Percentiles rank a stretch among this genome's conserved stretches.
Evolutionary conservation across 2,113 vertebrate species (phyloP).

Genomic region (Erinaceus europaeus): DNA sequence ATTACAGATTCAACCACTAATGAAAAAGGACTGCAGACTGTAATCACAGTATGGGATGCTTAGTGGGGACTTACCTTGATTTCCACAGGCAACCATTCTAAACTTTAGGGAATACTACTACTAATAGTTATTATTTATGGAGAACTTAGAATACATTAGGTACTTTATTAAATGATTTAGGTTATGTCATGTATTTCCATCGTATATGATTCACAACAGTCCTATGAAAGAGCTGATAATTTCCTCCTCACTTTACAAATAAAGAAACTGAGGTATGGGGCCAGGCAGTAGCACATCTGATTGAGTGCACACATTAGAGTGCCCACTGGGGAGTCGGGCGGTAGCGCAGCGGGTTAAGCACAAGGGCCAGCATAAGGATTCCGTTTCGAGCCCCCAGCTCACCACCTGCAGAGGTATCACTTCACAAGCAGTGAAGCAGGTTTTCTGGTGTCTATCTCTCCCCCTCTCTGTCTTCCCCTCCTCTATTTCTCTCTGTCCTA

Average conservation of each 20-base stretch:
- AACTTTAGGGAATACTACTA: slow-evolving; percentile 34
- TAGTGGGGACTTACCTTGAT: slow-evolving; percentile 35
- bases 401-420: no score
- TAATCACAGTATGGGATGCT: slow-evolving; percentile 46
- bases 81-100: slow-evolving; percentile 35
- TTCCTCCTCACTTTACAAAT: neutral
- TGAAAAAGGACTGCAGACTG: slow-evolving; percentile 63
- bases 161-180: slow-evolving; percentile 12
- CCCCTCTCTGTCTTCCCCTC: no score
- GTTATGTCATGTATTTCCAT: neutral
- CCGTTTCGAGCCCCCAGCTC: no score
- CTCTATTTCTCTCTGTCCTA: no score
- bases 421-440: no score
- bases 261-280: slow-evolving; percentile 7
- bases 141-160: neutral
- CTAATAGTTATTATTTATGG: slow-evolving; percentile 22
- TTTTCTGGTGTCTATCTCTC: no score
- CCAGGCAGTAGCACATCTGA: no score
- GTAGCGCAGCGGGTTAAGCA: no score
- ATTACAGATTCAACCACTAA: slow-evolving; percentile 65
- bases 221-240: neutral
- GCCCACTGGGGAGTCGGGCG: no score
- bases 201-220: no score
- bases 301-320: no score
- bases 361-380: no score